Evolutionary conservation across 2,888 invertebrate genomes (phyloP), one percentile per base, ranked within the genome.

Genomic region (Pristionchus exspectatus): DNA sequence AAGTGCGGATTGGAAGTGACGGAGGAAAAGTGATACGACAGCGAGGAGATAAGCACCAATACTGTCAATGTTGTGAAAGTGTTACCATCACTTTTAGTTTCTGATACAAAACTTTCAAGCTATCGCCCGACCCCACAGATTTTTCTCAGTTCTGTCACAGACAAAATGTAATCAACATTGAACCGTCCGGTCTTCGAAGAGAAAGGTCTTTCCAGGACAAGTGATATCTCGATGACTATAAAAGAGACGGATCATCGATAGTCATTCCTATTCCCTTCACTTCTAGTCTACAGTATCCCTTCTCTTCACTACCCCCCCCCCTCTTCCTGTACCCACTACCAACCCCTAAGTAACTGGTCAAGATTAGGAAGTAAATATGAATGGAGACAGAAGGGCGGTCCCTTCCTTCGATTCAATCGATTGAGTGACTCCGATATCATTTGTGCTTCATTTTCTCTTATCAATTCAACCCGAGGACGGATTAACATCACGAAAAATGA

Each of bases 391-490:
- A 69, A 69, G 69, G 69, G 69, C 69, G 69, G 69, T 14, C 30
- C 69, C 69, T 16, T 69, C 69, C 27, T 69, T 21, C 69, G 10
- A 38, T 69, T 12, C 69, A 0, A 69, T 69, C 69, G 69, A 69
- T 69, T 18, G 69, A 69, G 10, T 69, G 69, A 69, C 69, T 69
- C 69, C 69, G 69, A n/a, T 30, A 69, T 69, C 69, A 27, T 59
- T 69, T 69, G 69, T 69, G 69, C 69, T 69, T 69, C 69, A 69
- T 69, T 69, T 24, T 59, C 56, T 69, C 69, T 69, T 69, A 69
- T 69, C 69, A 69, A 69, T 69, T 69, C 69, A 69, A 69, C 69
- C 69, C 69, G 69, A 27, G 69, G 69, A 69, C 69, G 69, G 69
- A 69, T 69, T 69, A 69, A 30, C 69, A n/a, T 30, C 69, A 27